Evolutionary conservation across 2,797 vertebrate genomes (phyloP).

Genomic region (Vultur gryphus): DNA sequence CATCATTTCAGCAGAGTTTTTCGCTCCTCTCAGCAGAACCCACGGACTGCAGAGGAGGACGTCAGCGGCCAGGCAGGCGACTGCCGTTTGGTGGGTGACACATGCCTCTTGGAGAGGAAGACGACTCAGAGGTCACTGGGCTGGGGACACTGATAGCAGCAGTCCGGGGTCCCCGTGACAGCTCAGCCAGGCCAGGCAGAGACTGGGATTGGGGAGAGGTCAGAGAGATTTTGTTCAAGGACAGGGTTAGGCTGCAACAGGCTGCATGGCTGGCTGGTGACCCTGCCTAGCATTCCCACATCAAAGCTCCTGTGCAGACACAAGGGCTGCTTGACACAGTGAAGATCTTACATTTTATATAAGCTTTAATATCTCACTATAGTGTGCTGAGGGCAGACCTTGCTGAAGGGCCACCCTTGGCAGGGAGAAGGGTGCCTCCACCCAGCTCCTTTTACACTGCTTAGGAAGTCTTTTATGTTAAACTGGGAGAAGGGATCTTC

Average conservation of each 20-base stretch:
- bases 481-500: neutral
- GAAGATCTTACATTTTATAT: neutral
- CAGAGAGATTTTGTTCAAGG: neutral
- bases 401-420: neutral
- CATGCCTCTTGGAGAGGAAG: neutral
- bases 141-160: neutral
- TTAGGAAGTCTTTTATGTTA: neutral
- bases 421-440: neutral
- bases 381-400: neutral
- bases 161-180: neutral
- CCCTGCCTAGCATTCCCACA: neutral
- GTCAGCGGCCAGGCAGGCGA: rapidly evolving
- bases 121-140: neutral
- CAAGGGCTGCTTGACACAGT: neutral
- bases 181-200: neutral
- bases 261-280: neutral
- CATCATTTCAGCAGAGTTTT: neutral
- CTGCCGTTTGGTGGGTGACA: neutral
- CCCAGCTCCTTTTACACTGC: neutral
- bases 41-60: neutral
- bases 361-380: neutral
- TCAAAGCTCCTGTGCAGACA: neutral
- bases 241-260: neutral
- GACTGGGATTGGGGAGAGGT: neutral
- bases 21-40: neutral